Evolutionary conservation across 2,797 vertebrate genomes (phyloP), one percentile per base, ranked within the genome.

Genomic region (Syngnathus acus): DNA sequence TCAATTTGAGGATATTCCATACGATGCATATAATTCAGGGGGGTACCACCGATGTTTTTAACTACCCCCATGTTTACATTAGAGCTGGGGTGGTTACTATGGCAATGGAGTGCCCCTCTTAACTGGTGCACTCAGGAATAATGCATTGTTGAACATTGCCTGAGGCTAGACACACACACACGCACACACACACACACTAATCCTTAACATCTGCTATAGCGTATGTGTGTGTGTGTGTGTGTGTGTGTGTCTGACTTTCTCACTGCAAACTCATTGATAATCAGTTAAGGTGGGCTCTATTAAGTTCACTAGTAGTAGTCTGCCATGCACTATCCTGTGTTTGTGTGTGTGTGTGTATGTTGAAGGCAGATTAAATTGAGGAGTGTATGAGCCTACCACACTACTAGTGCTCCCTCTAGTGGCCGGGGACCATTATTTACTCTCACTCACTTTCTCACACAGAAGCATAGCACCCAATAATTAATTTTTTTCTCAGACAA

Each of bases 401-500:
- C 86, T 88, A 88, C 89, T 82, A 83, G 71, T 90, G 89, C 89
- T 84, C 91, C 90, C 90, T 91, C 91, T 92, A 87, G 89, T 89
- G 91, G 91, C 67, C 3, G 54, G 67, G 62, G 68, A 68, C 48
- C 58, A 32, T 75, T 50, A 88, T 76, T 85, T 72, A 3, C 8
- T 26, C 21, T 51, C 9, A 17, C 58, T 11, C 32, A n/a, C 17
- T 17, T 16, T 9, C 39, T 2, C 64, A 8, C n/a, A 17, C 11
- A 17, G 26, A 58, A 10, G 8, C 37, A 39, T 37, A 60, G 9
- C 40, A 26, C n/a, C 43, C 43, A 17, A 17, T 57, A 14, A 43
- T 62, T 14, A 9, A 9, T 45, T 62, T 62, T 4, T 3, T 62
- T 26, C 21, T 14, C 10, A 39, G 16, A 59, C 6, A 43, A 61